Percentiles rank a stretch among this genome's conserved stretches.
phyloP scores from a whole-genome alignment of 1,140 invertebrate genomes.

The Wasmannia auropunctata region DNA sequence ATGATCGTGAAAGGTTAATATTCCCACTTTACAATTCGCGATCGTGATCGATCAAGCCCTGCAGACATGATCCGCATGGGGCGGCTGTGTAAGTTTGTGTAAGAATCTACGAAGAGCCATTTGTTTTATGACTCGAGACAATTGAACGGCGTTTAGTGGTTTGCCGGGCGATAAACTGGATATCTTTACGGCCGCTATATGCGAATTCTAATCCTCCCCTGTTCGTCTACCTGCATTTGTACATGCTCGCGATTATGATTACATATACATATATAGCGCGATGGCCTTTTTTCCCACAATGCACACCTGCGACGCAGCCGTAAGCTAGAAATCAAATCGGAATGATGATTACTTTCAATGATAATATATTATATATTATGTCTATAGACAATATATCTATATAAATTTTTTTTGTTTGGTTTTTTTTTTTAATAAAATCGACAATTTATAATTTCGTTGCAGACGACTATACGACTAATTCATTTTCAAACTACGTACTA shows the following conservation, averaged over 20 bases:
- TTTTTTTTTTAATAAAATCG: neutral
- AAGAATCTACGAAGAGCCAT: slow-evolving; percentile 34
- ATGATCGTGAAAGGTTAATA: slow-evolving; percentile 39
- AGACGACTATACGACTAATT: neutral
- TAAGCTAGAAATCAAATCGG: slow-evolving; percentile 3
- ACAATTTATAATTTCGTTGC: neutral
- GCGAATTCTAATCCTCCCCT: slow-evolving; percentile 39
- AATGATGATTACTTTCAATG: neutral
- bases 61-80: slow-evolving; percentile 28
- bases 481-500: neutral
- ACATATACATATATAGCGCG: neutral
- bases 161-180: slow-evolving; percentile 55
- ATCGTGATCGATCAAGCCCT: slow-evolving; percentile 32
- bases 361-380: neutral
- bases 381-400: neutral
- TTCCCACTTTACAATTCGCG: neutral
- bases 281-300: neutral
- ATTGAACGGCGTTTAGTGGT: slow-evolving; percentile 71
- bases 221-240: neutral
- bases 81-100: neutral
- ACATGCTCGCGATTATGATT: slow-evolving; percentile 23
- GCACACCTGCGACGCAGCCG: neutral
- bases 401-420: neutral
- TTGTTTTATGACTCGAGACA: slow-evolving; percentile 69
- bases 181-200: slow-evolving; percentile 71